Evolutionary conservation across 1,140 invertebrate species (phyloP).

Genomic region (Uloborus diversus): DNA sequence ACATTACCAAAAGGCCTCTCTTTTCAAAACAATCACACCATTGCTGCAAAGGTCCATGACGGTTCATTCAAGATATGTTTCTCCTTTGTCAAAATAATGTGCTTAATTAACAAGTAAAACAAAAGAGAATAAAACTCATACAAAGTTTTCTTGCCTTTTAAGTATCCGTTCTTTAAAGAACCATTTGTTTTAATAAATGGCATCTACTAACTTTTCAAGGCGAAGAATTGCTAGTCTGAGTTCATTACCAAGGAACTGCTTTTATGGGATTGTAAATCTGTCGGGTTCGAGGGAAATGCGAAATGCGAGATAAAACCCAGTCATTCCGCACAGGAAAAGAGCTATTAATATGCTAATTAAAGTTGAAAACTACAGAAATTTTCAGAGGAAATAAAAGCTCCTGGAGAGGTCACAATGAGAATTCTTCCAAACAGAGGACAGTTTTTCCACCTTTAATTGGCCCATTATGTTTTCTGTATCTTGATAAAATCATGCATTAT

Average conservation of each 20-base stretch:
- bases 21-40: no score
- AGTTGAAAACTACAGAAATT: not conserved
- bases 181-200: constrained; percentile 7
- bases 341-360: constrained; percentile 35
- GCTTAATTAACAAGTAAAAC: no score
- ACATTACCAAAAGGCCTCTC: no score
- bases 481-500: no score
- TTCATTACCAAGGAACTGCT: not conserved
- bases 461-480: not conserved
- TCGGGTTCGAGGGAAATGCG: not conserved
- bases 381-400: constrained; percentile 6
- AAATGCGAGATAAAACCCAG: not conserved
- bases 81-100: no score
- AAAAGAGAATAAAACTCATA: no score
- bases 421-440: not conserved
- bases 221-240: not conserved
- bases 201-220: not conserved
- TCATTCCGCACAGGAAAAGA: constrained; percentile 1
- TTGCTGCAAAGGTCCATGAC: no score
- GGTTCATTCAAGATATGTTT: no score
- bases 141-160: no score
- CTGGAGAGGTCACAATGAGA: not conserved
- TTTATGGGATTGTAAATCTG: constrained; percentile 13
- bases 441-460: not conserved
- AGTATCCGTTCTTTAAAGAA: not conserved